phyloP scores from a whole-genome alignment of 2,888 invertebrate genomes.

The Ectemnius cavifrons region DNA sequence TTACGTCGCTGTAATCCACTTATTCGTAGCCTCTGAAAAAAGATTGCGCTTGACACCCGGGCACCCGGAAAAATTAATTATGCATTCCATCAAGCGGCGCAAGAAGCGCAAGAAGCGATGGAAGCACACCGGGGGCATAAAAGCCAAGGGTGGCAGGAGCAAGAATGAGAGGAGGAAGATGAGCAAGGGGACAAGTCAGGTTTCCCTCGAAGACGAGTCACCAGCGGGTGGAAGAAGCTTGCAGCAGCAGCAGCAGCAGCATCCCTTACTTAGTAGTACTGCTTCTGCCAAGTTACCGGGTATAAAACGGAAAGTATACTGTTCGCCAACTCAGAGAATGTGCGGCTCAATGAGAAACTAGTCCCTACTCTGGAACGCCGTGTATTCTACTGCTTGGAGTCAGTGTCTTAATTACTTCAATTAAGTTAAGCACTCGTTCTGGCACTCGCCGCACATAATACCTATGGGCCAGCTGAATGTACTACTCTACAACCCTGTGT shows the following conservation, averaged over 20 bases:
- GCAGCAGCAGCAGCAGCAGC: neutral
- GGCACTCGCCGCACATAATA: slow-evolving; percentile 5
- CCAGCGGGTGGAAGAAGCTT: slow-evolving; percentile 17
- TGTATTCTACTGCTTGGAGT: slow-evolving; percentile 26
- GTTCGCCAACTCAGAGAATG: slow-evolving; percentile 12
- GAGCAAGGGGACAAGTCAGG: no score
- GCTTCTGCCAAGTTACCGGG: neutral
- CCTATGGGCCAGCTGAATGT: no score
- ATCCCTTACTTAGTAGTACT: slow-evolving; percentile 8
- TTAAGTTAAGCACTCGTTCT: slow-evolving; percentile 48
- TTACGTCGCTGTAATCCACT: slow-evolving; percentile 43
- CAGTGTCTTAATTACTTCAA: slow-evolving; percentile 50
- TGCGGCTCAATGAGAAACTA: slow-evolving; percentile 5
- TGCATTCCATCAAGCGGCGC: slow-evolving; percentile 54
- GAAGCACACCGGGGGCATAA: slow-evolving; percentile 19
- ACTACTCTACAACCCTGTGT: no score
- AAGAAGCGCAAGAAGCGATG: slow-evolving; percentile 23
- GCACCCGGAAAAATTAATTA: slow-evolving; percentile 56
- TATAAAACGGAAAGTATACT: slow-evolving; percentile 7
- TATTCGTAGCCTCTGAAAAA: slow-evolving; percentile 48
- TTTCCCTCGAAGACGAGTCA: slow-evolving; percentile 6
- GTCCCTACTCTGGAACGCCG: neutral
- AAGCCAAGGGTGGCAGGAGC: neutral
- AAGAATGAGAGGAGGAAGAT: neutral
- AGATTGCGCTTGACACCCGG: slow-evolving; percentile 48